phyloP scores from a whole-genome alignment of 2,888 invertebrate genomes.

The Meghimatium bilineatum region DNA sequence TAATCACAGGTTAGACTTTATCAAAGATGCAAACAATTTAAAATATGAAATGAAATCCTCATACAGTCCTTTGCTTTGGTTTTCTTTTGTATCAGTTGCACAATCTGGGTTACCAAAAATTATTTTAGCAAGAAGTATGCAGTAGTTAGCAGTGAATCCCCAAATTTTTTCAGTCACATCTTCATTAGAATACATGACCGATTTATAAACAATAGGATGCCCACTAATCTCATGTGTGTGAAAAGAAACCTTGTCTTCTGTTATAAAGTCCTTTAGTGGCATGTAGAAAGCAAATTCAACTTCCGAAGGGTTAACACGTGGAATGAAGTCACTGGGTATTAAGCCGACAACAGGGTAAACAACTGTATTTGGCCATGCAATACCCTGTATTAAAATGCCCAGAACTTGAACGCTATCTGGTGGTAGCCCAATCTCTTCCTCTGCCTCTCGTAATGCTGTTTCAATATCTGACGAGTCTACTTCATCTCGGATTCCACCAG shows the following conservation, averaged over 20 bases:
- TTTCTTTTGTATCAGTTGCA: not conserved
- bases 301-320: conserved; percentile 67
- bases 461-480: conserved; percentile 64
- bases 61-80: conserved; percentile 4
- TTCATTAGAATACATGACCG: not conserved
- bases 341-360: conserved; percentile 71
- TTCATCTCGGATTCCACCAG: conserved; percentile 71
- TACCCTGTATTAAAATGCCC: conserved; percentile 59
- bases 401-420: conserved; percentile 65
- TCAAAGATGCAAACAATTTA: not conserved
- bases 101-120: conserved; percentile 20
- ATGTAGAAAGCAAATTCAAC: conserved; percentile 69
- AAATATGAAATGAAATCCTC: conserved; percentile 29
- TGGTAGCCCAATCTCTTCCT: conserved; percentile 74
- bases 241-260: conserved; percentile 48
- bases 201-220: not conserved
- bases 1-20: not conserved
- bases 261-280: conserved; percentile 68
- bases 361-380: conserved; percentile 61
- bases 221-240: not conserved
- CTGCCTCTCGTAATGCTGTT: conserved; percentile 73
- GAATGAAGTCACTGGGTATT: conserved; percentile 63
- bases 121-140: conserved; percentile 39
- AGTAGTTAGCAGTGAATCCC: conserved; percentile 42
- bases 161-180: not conserved